A percentile compares a stretch with the other conserved stretches of the same genome.
phyloP scores from a whole-genome alignment of 35 echinoderm and acorn worm species.

The Ptychodera flava region DNA sequence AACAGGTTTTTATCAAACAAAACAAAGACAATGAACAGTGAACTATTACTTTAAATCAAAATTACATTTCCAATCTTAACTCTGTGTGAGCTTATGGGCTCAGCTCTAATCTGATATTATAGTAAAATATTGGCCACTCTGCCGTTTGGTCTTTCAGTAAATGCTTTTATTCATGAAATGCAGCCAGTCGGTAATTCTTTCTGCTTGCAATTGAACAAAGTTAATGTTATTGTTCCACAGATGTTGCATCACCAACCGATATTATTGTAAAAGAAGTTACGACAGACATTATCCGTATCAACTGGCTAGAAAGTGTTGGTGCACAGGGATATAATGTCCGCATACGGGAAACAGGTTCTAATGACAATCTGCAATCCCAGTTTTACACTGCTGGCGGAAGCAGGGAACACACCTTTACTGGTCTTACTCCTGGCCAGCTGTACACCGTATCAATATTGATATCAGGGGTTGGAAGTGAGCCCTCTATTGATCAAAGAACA shows the following conservation, averaged over 20 bases:
- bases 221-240: too few relatives aligned
- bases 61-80: too few relatives aligned
- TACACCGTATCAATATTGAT: neutral
- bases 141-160: too few relatives aligned
- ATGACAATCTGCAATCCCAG: neutral
- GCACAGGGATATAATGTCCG: neutral
- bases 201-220: too few relatives aligned
- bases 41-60: too few relatives aligned
- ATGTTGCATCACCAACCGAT: neutral
- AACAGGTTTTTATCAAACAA: too few relatives aligned
- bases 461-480: neutral
- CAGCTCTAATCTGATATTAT: too few relatives aligned
- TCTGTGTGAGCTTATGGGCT: too few relatives aligned
- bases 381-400: neutral
- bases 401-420: neutral
- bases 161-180: too few relatives aligned
- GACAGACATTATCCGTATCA: neutral
- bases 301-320: neutral
- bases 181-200: too few relatives aligned
- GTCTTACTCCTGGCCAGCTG: neutral
- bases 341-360: neutral
- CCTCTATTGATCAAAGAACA: neutral
- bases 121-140: too few relatives aligned
- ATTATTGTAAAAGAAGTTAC: neutral
- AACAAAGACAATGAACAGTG: too few relatives aligned